These are phyloP conservation scores for Steinernema khuongi DNA, from an alignment of 1,140 invertebrate genomes.

Conservation along the genomic window DNA sequence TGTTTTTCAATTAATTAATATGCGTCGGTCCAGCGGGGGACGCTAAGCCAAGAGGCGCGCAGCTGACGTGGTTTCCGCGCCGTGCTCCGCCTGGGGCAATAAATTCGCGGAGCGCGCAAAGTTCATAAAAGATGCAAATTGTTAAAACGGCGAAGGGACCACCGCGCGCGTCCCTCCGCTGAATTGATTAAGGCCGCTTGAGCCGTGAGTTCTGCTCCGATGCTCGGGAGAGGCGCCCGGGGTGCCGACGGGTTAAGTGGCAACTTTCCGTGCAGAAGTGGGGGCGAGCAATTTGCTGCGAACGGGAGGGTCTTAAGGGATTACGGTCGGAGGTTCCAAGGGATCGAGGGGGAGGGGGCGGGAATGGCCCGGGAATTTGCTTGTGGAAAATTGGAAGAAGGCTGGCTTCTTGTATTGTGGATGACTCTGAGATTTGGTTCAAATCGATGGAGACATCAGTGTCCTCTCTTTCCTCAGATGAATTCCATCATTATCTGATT, in stretches of 20 bases:
- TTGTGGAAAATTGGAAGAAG: too few relatives aligned
- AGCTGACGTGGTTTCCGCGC: too few relatives aligned
- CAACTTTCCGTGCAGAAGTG: background rate
- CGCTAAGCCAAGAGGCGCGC: too few relatives aligned
- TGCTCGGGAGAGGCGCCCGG: background rate
- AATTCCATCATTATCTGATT: too few relatives aligned
- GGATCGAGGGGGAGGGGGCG: background rate
- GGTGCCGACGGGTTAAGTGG: background rate
- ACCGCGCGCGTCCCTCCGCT: background rate
- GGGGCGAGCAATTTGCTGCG: background rate
- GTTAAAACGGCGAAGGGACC: background rate
- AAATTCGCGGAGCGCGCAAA: too few relatives aligned
- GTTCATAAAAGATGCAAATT: constrained; percentile 15
- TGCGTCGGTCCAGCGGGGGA: too few relatives aligned
- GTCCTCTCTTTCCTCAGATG: too few relatives aligned
- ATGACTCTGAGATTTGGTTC: too few relatives aligned
- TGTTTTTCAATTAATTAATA: too few relatives aligned
- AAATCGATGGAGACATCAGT: too few relatives aligned
- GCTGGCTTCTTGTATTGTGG: too few relatives aligned
- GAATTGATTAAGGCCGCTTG: constrained; percentile 12
- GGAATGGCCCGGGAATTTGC: background rate
- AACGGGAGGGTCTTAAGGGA: background rate
- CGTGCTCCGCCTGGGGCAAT: too few relatives aligned
- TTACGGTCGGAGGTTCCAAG: background rate
- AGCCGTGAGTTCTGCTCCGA: background rate